These are phyloP conservation scores for Chaenocephalus aceratus DNA, from an alignment of 2,113 vertebrate species.

Conservation along the genomic window DNA sequence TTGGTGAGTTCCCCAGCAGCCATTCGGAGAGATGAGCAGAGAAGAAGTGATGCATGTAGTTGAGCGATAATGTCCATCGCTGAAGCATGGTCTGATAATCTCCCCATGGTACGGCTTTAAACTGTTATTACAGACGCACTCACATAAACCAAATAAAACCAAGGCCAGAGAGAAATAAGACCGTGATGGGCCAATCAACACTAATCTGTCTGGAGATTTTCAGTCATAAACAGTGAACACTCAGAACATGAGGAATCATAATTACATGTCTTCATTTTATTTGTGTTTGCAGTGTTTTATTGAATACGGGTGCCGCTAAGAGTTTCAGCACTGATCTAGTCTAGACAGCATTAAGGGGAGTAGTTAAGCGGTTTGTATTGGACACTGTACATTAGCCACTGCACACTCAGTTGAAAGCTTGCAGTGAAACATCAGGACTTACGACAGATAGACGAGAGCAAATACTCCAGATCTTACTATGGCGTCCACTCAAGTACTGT, in stretches of 20 bases:
- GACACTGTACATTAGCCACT: slow-evolving; percentile 9
- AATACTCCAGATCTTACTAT: slow-evolving; percentile 6
- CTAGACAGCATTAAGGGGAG: slow-evolving; percentile 54
- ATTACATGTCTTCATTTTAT: slow-evolving; percentile 50
- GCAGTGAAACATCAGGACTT: slow-evolving; percentile 23
- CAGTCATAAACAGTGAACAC: slow-evolving; percentile 45
- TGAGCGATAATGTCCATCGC: slow-evolving; percentile 76
- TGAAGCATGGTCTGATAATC: slow-evolving; percentile 75
- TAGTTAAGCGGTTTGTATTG: slow-evolving; percentile 47
- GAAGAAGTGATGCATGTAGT: slow-evolving; percentile 77
- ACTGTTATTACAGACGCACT: slow-evolving; percentile 75
- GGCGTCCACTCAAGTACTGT: slow-evolving; percentile 27
- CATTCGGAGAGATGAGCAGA: slow-evolving; percentile 70
- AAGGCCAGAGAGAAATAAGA: slow-evolving; percentile 67
- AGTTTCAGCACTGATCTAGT: slow-evolving; percentile 45
- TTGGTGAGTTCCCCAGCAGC: slow-evolving; percentile 73
- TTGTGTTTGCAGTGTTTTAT: slow-evolving; percentile 37
- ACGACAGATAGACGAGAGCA: slow-evolving; percentile 16
- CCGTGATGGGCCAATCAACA: slow-evolving; percentile 74
- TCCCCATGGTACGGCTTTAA: slow-evolving; percentile 74
- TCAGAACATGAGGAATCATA: slow-evolving; percentile 39
- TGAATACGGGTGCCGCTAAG: slow-evolving; percentile 27
- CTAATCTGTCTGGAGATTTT: slow-evolving; percentile 63
- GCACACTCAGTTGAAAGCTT: slow-evolving; percentile 15
- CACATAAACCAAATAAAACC: slow-evolving; percentile 72